phyloP scores from a whole-genome alignment of 2,113 vertebrate genomes.

The Vombatus ursinus region DNA sequence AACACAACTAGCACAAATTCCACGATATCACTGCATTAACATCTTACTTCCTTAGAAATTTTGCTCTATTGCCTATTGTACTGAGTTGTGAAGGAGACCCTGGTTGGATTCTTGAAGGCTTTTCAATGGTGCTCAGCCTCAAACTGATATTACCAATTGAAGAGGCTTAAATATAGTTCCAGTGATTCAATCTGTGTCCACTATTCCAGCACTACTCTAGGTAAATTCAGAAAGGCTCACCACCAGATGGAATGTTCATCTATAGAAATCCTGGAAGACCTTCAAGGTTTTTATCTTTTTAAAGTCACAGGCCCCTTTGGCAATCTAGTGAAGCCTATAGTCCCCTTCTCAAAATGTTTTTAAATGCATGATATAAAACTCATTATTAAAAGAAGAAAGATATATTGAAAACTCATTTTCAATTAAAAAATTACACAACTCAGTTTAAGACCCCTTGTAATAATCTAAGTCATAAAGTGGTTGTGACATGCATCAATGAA shows the following conservation, averaged over 20 bases:
- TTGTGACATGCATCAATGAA: background rate
- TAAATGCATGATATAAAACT: background rate
- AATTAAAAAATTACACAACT: background rate
- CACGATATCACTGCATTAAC: background rate
- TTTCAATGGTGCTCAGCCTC: background rate
- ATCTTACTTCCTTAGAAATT: background rate
- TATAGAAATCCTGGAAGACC: background rate
- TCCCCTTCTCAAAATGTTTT: background rate
- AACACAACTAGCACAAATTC: background rate
- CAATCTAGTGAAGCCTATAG: background rate
- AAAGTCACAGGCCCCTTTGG: background rate
- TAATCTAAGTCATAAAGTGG: background rate
- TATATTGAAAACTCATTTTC: background rate
- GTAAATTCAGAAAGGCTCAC: background rate
- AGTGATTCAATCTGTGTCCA: background rate
- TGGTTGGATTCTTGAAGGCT: background rate
- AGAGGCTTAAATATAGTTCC: background rate
- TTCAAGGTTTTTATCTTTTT: background rate
- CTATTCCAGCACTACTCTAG: background rate
- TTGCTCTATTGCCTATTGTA: background rate
- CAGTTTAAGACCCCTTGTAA: background rate
- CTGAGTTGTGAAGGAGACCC: background rate
- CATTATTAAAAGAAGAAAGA: background rate
- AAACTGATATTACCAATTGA: background rate
- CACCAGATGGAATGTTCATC: background rate